Percentiles rank a stretch among this genome's conserved stretches.
Conservation (phyloP, 2,888 invertebrate species). For the Eulithis prunata region DNA sequence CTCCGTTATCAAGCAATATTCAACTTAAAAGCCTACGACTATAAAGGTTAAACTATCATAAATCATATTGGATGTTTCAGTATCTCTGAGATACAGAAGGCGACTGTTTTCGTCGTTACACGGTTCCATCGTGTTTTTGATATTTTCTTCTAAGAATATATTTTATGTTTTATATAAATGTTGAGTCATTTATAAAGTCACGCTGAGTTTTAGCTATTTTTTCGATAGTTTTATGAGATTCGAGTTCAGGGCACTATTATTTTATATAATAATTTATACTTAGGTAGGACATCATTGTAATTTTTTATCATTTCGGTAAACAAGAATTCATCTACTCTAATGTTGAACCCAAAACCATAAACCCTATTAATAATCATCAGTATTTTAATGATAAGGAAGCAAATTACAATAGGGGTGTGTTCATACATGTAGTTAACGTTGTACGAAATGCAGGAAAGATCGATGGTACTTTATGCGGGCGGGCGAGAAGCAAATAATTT, state of each 20-base stretch:
- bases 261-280: not conserved
- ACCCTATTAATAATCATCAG: conserved; percentile 21
- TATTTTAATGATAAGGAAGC: conserved; percentile 34
- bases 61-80: conserved; percentile 30
- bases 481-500: conserved; percentile 54
- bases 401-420: conserved; percentile 43
- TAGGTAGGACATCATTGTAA: too few species aligned
- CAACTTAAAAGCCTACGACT: conserved; percentile 46
- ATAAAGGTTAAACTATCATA: conserved; percentile 35
- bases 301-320: too few species aligned
- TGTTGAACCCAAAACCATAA: not conserved
- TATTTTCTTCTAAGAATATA: conserved; percentile 58
- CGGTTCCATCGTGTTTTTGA: conserved; percentile 61
- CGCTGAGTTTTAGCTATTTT: conserved; percentile 26
- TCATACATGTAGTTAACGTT: conserved; percentile 50
- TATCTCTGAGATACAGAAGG: conserved; percentile 56
- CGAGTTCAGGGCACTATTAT: not conserved
- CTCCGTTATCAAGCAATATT: conserved; percentile 42
- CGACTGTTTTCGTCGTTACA: conserved; percentile 61
- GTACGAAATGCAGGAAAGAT: conserved; percentile 53
- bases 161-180: conserved; percentile 42
- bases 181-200: conserved; percentile 39
- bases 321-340: not conserved
- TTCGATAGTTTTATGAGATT: conserved; percentile 19
- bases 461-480: conserved; percentile 71